Evolutionary conservation across 2,888 invertebrate species (phyloP).

Genomic region (Mamestra brassicae): DNA sequence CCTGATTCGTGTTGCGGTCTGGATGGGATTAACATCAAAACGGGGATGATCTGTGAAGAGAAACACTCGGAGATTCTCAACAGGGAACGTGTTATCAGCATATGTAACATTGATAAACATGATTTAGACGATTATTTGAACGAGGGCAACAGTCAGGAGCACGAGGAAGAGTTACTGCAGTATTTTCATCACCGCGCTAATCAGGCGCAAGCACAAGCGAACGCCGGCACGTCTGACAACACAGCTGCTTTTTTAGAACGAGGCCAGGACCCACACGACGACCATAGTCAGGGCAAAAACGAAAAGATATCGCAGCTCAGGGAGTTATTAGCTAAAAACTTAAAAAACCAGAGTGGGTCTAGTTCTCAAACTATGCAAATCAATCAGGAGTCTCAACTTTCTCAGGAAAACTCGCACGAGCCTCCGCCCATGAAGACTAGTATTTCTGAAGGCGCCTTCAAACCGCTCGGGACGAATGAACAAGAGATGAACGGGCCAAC

Average conservation of each 20-base stretch:
- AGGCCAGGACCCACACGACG: conserved; percentile 87
- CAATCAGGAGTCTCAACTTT: conserved; percentile 73
- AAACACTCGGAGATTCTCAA: conserved; percentile 90
- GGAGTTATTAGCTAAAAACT: conserved; percentile 93
- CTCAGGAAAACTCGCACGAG: conserved; percentile 74
- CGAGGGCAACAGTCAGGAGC: conserved; percentile 94
- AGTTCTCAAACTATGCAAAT: conserved; percentile 72
- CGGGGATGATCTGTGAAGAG: conserved; percentile 87
- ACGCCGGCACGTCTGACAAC: conserved; percentile 58
- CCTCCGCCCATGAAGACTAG: conserved; percentile 70
- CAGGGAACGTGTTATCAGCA: conserved; percentile 93
- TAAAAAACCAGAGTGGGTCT: conserved; percentile 88
- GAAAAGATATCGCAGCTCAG: conserved; percentile 94
- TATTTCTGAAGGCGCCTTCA: conserved; percentile 81
- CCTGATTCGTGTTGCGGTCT: conserved; percentile 89
- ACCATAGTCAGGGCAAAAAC: conserved; percentile 89
- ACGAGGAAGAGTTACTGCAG: conserved; percentile 96
- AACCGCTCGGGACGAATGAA: conserved; percentile 74
- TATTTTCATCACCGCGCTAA: conserved; percentile 93
- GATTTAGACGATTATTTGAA: conserved; percentile 95
- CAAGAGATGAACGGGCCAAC: conserved; percentile 74
- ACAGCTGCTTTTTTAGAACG: conserved; percentile 84
- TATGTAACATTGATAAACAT: conserved; percentile 95
- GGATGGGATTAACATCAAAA: conserved; percentile 86
- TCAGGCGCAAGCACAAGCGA: conserved; percentile 63